phyloP scores from a whole-genome alignment of 2,888 invertebrate species.

The Sinelater perroti region DNA sequence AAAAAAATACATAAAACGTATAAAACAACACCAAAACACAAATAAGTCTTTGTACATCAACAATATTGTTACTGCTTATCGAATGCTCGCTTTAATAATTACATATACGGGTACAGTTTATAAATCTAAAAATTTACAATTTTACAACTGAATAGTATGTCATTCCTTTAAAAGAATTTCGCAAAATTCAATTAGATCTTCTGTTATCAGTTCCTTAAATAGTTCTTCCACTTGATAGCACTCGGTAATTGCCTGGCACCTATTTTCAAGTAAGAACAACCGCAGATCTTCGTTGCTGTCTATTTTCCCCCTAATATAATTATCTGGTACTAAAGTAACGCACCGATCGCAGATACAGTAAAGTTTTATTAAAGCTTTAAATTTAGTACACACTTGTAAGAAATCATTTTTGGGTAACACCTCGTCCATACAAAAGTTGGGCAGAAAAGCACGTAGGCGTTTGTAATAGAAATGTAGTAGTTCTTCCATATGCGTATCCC shows the following conservation, averaged over 20 bases:
- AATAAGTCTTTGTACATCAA: no score
- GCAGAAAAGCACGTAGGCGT: conserved; percentile 36
- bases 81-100: no score
- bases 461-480: conserved; percentile 50
- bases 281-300: conserved; percentile 44
- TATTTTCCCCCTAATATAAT: not conserved
- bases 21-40: no score
- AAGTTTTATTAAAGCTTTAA: conserved; percentile 45
- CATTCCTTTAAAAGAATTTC: no score
- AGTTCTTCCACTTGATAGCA: conserved; percentile 40
- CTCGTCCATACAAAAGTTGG: conserved; percentile 35
- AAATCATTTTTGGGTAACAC: conserved; percentile 42
- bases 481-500: conserved; percentile 43
- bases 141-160: no score
- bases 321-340: conserved; percentile 46
- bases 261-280: conserved; percentile 48
- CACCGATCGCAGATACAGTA: conserved; percentile 47
- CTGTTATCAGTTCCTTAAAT: conserved; percentile 48
- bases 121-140: no score
- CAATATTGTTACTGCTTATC: no score
- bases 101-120: no score
- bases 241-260: conserved; percentile 43
- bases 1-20: no score
- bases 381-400: conserved; percentile 40
- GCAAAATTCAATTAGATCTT: conserved; percentile 50